phyloP scores from a whole-genome alignment of 2,797 vertebrate genomes.

The Cynodonichthys magdalenae region DNA sequence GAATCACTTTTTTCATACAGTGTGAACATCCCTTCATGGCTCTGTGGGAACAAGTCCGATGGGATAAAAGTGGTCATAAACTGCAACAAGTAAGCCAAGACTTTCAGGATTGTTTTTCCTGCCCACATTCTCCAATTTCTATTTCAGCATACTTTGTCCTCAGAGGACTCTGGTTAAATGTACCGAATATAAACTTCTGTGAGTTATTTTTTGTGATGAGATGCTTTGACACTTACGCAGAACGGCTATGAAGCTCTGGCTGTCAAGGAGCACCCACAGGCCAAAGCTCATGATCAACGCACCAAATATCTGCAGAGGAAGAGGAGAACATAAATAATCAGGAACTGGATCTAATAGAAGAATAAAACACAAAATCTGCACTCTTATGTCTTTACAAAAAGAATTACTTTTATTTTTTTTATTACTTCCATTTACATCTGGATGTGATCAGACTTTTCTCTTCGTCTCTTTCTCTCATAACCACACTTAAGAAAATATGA shows the following conservation, averaged over 20 bases:
- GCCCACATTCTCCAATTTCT: constrained; percentile 9
- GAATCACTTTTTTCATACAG: constrained; percentile 37
- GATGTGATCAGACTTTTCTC: constrained; percentile 44
- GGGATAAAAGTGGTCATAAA: constrained; percentile 22
- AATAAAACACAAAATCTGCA: constrained; percentile 16
- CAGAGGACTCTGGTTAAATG: constrained; percentile 6
- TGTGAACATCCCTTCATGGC: constrained; percentile 32
- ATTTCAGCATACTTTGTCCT: constrained; percentile 7
- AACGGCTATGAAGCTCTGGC: constrained; percentile 90
- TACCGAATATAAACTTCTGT: too few relatives aligned
- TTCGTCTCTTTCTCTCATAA: constrained; percentile 26
- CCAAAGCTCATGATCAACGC: constrained; percentile 93
- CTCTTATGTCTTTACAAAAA: constrained; percentile 13
- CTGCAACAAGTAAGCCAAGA: constrained; percentile 15
- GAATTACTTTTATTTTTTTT: constrained; percentile 13
- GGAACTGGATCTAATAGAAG: not conserved
- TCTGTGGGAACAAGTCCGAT: constrained; percentile 30
- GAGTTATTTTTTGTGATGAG: not conserved
- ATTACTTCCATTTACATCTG: constrained; percentile 50
- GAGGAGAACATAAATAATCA: constrained; percentile 38
- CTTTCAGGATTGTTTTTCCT: constrained; percentile 13
- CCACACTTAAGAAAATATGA: constrained; percentile 15
- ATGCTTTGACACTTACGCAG: constrained; percentile 85
- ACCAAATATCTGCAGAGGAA: constrained; percentile 86
- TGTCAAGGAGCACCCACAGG: constrained; percentile 93